A percentile compares a stretch with the other conserved stretches of the same genome.
Conservation (phyloP, 2,888 invertebrate species). For the Oligia fasciuncula region DNA sequence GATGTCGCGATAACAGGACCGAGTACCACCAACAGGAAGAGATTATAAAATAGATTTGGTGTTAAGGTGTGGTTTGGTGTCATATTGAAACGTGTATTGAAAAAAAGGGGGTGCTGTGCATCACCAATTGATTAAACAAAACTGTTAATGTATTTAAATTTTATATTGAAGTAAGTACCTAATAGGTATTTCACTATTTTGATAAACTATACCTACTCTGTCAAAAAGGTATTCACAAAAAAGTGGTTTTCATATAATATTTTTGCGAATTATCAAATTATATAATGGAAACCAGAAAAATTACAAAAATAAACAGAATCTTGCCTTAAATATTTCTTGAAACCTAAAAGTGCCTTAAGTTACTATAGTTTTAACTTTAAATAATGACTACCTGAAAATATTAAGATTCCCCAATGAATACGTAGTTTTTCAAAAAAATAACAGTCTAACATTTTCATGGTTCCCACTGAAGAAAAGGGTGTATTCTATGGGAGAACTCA, state of each 20-base stretch:
- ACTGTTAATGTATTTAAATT: neutral
- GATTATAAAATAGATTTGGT: conserved; percentile 1
- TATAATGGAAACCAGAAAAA: neutral
- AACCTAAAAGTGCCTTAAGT: conserved; percentile 51
- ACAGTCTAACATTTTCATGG: neutral
- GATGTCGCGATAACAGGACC: conserved; percentile 28
- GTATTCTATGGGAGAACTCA: neutral
- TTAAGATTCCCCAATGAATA: conserved; percentile 12
- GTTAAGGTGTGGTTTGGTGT: neutral
- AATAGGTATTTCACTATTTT: neutral
- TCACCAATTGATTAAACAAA: neutral
- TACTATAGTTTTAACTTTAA: conserved; percentile 31
- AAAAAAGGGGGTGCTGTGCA: neutral
- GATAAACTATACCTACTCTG: neutral
- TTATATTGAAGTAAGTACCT: no score
- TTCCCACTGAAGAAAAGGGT: neutral
- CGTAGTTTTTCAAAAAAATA: neutral
- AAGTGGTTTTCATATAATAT: neutral
- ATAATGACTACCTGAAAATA: conserved; percentile 10
- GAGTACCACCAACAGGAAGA: neutral
- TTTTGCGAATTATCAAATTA: neutral
- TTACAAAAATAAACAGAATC: neutral
- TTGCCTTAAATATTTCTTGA: conserved; percentile 20
- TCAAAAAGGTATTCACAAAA: neutral
- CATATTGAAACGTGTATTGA: conserved; percentile 3